Percentiles rank a stretch among this genome's conserved stretches.
Conservation (phyloP, 2,113 vertebrate genomes). For the Asarcornis scutulata region DNA sequence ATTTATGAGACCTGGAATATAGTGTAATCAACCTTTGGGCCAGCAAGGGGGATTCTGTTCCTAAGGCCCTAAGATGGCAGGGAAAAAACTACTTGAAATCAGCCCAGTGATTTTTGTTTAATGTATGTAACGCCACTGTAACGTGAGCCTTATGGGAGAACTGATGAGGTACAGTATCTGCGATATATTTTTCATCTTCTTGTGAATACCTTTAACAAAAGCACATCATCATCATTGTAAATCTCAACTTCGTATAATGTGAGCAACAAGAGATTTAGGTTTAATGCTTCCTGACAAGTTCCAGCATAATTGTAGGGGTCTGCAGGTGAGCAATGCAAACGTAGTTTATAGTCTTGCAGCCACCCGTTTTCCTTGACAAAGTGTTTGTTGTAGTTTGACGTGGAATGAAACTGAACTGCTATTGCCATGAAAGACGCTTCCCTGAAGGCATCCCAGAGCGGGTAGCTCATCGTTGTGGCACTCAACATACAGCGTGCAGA, state of each 20-base stretch:
- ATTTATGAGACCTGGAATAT: background rate
- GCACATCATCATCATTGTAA: rapidly evolving
- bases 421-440: background rate
- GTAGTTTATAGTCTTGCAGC: background rate
- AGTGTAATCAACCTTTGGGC: background rate
- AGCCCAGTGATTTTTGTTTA: background rate
- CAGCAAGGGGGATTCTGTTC: background rate
- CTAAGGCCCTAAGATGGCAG: background rate
- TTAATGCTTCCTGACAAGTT: background rate
- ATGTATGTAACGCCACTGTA: background rate
- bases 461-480: background rate
- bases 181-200: background rate
- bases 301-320: background rate
- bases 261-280: background rate
- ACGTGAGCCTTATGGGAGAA: background rate
- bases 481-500: background rate
- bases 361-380: background rate
- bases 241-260: background rate
- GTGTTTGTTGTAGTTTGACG: background rate
- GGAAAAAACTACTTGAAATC: background rate
- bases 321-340: background rate
- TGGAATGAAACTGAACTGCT: background rate
- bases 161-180: background rate
- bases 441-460: background rate
- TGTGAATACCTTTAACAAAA: background rate